Conservation (phyloP, 2,888 invertebrate genomes). For the Cheilosia pagana region DNA sequence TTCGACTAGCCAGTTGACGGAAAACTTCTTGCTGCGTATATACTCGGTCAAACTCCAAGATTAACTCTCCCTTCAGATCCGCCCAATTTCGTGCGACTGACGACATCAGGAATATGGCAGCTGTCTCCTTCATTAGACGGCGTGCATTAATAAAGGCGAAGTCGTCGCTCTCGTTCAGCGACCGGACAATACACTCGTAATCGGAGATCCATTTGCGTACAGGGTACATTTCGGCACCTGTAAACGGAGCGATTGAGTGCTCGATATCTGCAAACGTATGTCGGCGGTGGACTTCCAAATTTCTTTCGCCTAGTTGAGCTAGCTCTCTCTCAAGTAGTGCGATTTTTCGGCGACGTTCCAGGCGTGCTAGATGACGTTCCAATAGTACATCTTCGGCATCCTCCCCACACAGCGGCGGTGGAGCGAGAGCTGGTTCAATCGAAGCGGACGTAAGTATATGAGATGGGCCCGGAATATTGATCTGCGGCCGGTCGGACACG, state of each 20-base stretch:
- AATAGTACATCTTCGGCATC: neutral
- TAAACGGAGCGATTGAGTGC: neutral
- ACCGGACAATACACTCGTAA: too few species aligned
- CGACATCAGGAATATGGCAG: constrained; percentile 7
- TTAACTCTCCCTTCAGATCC: neutral
- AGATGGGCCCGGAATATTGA: neutral
- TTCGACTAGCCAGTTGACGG: neutral
- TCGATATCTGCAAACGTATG: constrained; percentile 12
- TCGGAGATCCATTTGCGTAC: too few species aligned
- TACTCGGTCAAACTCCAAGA: constrained; percentile 7
- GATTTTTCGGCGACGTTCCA: constrained; percentile 3
- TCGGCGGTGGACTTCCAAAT: neutral
- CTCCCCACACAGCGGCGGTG: neutral
- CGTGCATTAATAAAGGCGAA: too few species aligned
- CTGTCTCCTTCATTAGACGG: constrained; percentile 1
- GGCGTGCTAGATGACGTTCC: constrained; percentile 4
- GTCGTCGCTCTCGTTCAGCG: too few species aligned
- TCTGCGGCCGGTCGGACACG: neutral
- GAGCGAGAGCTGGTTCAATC: neutral
- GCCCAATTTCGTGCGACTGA: neutral
- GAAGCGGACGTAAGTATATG: too few species aligned
- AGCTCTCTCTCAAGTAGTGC: constrained; percentile 1
- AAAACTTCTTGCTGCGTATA: constrained; percentile 15
- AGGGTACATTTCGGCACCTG: neutral
- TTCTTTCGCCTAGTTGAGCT: neutral